Evolutionary conservation across 2,888 invertebrate species (phyloP).

Genomic region (Ischnura elegans): DNA sequence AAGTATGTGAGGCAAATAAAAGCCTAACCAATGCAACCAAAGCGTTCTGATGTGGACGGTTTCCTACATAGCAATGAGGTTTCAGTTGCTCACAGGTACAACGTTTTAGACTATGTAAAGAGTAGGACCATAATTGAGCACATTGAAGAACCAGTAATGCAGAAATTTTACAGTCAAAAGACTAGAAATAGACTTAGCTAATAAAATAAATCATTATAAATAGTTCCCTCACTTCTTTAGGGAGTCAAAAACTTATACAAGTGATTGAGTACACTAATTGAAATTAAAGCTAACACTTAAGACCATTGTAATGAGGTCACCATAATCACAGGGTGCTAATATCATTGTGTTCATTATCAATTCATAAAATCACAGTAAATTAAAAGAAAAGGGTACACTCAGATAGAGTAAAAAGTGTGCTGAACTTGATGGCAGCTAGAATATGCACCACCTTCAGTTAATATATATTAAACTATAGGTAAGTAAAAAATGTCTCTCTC

Average conservation of each 20-base stretch:
- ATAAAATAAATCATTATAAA: constrained; percentile 3
- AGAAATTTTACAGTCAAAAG: constrained; percentile 37
- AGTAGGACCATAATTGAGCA: constrained; percentile 42
- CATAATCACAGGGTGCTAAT: constrained; percentile 40
- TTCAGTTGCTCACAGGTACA: constrained; percentile 61
- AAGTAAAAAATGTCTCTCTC: neutral
- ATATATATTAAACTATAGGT: neutral
- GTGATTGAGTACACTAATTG: neutral
- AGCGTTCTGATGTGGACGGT: constrained; percentile 60
- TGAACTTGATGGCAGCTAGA: neutral
- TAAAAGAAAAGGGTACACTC: neutral
- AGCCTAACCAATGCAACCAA: constrained; percentile 21
- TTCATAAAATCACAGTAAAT: neutral
- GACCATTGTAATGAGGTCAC: neutral
- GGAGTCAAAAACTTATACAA: neutral
- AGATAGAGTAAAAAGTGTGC: neutral
- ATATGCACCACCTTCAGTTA: constrained; percentile 12
- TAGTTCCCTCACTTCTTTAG: neutral
- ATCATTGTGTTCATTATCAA: neutral
- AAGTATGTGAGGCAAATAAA: neutral
- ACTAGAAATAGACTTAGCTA: constrained; percentile 57
- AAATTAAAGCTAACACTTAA: neutral
- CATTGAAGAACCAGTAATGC: constrained; percentile 37
- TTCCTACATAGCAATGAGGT: constrained; percentile 63
- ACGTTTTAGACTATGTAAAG: constrained; percentile 22